Evolutionary conservation across 2,888 invertebrate species (phyloP), one percentile per base, ranked within the genome.

Genomic region (Brachypterus glaber): DNA sequence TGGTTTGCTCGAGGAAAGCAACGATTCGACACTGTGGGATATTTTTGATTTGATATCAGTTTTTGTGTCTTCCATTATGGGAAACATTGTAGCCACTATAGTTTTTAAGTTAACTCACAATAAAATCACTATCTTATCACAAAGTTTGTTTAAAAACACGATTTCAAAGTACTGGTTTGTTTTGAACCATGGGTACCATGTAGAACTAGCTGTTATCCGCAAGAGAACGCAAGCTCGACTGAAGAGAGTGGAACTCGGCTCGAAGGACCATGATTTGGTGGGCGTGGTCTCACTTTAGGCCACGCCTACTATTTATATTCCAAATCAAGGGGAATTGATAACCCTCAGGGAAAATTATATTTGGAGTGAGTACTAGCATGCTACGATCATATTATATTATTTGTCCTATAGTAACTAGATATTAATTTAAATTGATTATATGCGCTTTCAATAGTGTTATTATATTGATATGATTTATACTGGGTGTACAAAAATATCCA

Each of bases 11-110:
- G 51, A 52, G 58, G 49, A 66, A 21, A 82, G 59, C 14, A 82
- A 57, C 0, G 81, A 73, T 62, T 82, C 82, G 32, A 82, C 81
- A 65, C 81, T 82, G 62, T 82, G 82, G 43, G 80, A 80, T 57
- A 82, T 81, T 52, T 80, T 77, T 50, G 77, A 71, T 58, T 75
- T 77, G 54, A 72, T 58, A 39, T 57, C 58, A 21, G 58, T 59
- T 48, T 62, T 62, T 17, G 62, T 55, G 39, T 62, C 60, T 48
- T 62, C 61, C 62, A 63, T 64, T 30, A 44, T 52, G 41, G 49
- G 49, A 48, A 46, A 47, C 53, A 52, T 50, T 40, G 33, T 8
- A 15, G 21, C 21, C n/a, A n/a, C n/a, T n/a, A n/a, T n/a, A n/a
- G n/a, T n/a, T n/a, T n/a, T n/a, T n/a, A n/a, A n/a, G n/a, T n/a